These are phyloP conservation scores for Aphaenogaster floridana DNA, from an alignment of 1,140 invertebrate genomes.

Conservation along the genomic window DNA sequence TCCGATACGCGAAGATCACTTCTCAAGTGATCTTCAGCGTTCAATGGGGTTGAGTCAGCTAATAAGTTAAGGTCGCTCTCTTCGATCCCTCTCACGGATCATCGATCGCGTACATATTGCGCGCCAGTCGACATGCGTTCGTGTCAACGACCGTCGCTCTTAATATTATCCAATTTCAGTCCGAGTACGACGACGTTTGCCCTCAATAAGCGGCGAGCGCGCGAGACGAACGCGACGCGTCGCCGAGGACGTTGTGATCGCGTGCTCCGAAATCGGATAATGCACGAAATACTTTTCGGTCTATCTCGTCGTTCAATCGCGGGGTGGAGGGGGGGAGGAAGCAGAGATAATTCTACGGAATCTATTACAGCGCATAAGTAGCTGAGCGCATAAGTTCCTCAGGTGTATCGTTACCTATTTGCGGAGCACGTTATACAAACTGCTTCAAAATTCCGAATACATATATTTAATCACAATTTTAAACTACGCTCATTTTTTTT, in stretches of 20 bases:
- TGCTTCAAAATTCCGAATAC: not conserved
- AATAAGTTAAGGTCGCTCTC: conserved; percentile 28
- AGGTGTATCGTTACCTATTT: conserved; percentile 24
- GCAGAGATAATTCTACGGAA: conserved; percentile 24
- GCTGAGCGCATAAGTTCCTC: not conserved
- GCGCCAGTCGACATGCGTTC: conserved; percentile 40
- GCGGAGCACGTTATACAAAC: not conserved
- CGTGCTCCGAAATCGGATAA: conserved; percentile 35
- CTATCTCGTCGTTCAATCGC: conserved; percentile 14
- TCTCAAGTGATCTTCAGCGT: not conserved
- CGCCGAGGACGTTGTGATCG: conserved; percentile 15
- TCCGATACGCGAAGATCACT: not conserved
- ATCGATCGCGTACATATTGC: conserved; percentile 66
- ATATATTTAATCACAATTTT: not conserved
- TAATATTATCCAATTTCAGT: conserved; percentile 74
- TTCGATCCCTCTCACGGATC: conserved; percentile 70
- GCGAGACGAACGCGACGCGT: conserved; percentile 35
- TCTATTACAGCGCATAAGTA: conserved; percentile 34
- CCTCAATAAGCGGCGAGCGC: conserved; percentile 64
- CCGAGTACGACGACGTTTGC: conserved; percentile 46
- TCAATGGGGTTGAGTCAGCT: not conserved
- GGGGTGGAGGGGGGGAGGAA: not conserved
- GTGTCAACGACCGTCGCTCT: conserved; percentile 77
- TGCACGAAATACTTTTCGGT: conserved; percentile 41
- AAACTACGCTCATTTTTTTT: conserved; percentile 11